A percentile compares a stretch with the other conserved stretches of the same genome.
These are phyloP conservation scores for Drosophila insularis DNA, from an alignment of 1,140 invertebrate species.

Conservation along the genomic window DNA sequence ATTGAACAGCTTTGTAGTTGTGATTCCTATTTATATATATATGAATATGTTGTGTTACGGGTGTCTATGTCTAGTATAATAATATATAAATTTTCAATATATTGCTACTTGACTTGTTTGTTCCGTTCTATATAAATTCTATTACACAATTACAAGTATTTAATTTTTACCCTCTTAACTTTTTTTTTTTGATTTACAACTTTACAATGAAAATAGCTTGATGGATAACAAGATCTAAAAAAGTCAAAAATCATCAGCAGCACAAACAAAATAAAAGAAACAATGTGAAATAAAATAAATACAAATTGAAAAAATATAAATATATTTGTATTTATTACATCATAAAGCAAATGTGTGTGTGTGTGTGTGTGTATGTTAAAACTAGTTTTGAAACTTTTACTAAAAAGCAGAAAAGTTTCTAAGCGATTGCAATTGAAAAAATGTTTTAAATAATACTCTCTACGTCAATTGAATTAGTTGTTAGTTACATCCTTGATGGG, in stretches of 20 bases:
- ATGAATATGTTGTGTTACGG: background rate
- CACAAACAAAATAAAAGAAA: constrained; percentile 28
- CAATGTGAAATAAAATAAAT: constrained; percentile 17
- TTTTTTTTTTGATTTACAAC: constrained; percentile 44
- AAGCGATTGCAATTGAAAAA: constrained; percentile 34
- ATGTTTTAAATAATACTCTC: constrained; percentile 59
- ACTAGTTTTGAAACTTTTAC: constrained; percentile 59
- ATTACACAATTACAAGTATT: constrained; percentile 53
- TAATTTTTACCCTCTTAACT: background rate
- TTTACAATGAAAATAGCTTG: constrained; percentile 46
- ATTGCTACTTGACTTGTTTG: constrained; percentile 53
- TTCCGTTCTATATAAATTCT: constrained; percentile 56
- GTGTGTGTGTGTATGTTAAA: constrained; percentile 27
- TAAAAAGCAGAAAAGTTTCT: constrained; percentile 60
- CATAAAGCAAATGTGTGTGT: constrained; percentile 49
- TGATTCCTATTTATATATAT: constrained; percentile 21
- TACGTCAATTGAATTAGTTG: constrained; percentile 28
- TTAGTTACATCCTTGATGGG: constrained; percentile 21
- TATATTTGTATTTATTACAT: constrained; percentile 62
- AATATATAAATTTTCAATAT: constrained; percentile 45
- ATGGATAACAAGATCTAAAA: background rate
- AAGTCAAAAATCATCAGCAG: constrained; percentile 1
- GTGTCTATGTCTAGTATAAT: constrained; percentile 37
- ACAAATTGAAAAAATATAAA: constrained; percentile 46
- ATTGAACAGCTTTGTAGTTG: constrained; percentile 60